Conservation (phyloP, 2,888 invertebrate species). For the Globia sparganii region DNA sequence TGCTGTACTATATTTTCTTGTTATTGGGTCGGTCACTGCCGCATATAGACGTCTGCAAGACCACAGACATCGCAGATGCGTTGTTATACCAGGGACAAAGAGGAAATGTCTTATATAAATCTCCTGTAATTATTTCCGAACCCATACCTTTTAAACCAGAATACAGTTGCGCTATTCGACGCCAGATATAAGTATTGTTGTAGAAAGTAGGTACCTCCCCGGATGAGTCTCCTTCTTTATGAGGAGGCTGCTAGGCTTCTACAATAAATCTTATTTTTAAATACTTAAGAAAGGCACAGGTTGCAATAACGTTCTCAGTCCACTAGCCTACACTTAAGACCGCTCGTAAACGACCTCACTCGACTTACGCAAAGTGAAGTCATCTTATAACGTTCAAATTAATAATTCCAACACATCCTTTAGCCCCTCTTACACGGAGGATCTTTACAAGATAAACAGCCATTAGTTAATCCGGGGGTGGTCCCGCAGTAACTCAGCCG, state of each 20-base stretch:
- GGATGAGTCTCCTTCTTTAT: neutral
- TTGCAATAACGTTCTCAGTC: conserved; percentile 38
- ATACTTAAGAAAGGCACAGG: conserved; percentile 27
- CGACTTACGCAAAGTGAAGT: conserved; percentile 57
- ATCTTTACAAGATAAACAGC: conserved; percentile 89
- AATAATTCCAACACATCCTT: conserved; percentile 83
- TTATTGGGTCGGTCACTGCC: neutral
- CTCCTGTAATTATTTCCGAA: no score
- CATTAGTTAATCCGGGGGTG: conserved; percentile 89
- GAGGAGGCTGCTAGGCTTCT: no score
- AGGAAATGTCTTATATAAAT: neutral
- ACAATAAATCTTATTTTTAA: neutral
- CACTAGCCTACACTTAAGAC: conserved; percentile 26
- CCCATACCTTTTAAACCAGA: neutral
- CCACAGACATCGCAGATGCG: neutral
- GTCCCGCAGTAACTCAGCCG: conserved; percentile 85
- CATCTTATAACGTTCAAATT: conserved; percentile 73
- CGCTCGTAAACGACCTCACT: conserved; percentile 25
- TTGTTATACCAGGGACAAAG: neutral
- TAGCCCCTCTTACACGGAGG: conserved; percentile 74
- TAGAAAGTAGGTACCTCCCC: no score
- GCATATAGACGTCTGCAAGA: no score
- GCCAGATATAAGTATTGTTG: neutral
- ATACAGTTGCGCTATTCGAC: neutral
- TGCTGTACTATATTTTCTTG: neutral